These are phyloP conservation scores for Troides helena DNA, from an alignment of 2,888 invertebrate genomes.

Conservation along the genomic window DNA sequence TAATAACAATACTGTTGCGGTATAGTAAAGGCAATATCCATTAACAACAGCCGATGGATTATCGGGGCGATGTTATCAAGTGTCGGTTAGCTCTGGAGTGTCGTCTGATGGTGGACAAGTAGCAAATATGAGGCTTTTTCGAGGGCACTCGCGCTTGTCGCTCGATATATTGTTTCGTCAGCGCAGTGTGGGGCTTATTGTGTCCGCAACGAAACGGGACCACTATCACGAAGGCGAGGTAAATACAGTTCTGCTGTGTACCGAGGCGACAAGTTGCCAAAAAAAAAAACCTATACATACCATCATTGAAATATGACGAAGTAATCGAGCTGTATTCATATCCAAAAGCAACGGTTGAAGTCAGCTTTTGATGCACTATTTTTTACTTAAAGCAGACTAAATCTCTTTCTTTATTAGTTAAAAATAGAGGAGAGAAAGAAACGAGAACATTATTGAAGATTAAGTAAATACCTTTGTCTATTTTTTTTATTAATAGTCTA, in stretches of 20 bases:
- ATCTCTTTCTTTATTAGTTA: no score
- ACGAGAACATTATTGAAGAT: no score
- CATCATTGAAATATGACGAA: no score
- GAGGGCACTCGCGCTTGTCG: conserved; percentile 34
- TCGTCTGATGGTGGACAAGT: conserved; percentile 21
- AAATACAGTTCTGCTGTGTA: conserved; percentile 1
- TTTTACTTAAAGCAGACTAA: no score
- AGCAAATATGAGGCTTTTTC: conserved; percentile 38
- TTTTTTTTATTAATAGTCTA: no score
- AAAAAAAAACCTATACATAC: no score
- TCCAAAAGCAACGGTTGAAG: no score
- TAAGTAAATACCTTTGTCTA: no score
- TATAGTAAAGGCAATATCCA: conserved; percentile 23
- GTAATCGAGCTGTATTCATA: no score
- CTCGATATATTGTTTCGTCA: conserved; percentile 36
- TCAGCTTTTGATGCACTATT: no score
- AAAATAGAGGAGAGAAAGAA: no score
- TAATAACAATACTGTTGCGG: conserved; percentile 9
- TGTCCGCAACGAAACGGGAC: conserved; percentile 30
- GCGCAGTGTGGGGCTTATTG: conserved; percentile 40
- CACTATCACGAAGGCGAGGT: background rate
- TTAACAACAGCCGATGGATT: conserved; percentile 23
- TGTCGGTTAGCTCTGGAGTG: conserved; percentile 19
- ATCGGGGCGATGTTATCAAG: conserved; percentile 18
- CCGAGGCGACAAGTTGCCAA: no score